These are phyloP conservation scores for Heterochromis multidens DNA, from an alignment of 2,113 vertebrate genomes.

Conservation along the genomic window DNA sequence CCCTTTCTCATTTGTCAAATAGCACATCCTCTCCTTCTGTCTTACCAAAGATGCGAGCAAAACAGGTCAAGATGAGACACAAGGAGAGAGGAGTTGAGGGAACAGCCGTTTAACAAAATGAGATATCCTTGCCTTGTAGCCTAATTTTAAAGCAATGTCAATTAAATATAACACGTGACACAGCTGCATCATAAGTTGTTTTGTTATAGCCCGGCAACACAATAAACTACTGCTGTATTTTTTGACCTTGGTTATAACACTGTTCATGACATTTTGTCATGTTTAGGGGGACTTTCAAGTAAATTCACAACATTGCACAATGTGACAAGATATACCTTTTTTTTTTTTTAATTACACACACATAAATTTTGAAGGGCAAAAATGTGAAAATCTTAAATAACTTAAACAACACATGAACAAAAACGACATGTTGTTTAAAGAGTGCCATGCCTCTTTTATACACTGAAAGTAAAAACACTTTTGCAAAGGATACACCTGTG, in stretches of 20 bases:
- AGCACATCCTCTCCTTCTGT: background rate
- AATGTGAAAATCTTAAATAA: background rate
- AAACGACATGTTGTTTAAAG: background rate
- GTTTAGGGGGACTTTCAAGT: background rate
- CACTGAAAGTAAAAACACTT: background rate
- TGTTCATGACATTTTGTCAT: background rate
- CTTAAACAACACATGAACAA: background rate
- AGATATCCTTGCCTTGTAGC: background rate
- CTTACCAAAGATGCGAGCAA: background rate
- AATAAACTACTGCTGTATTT: background rate
- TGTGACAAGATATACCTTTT: background rate
- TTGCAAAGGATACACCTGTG: background rate
- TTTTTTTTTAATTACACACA: background rate
- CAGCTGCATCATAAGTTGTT: background rate
- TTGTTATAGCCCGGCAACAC: background rate
- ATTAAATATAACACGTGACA: background rate
- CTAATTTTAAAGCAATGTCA: background rate
- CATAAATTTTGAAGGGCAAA: background rate
- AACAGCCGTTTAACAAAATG: background rate
- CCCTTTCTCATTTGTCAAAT: background rate
- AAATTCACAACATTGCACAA: background rate
- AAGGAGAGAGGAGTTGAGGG: background rate
- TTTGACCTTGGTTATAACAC: background rate
- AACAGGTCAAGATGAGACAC: background rate
- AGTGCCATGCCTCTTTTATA: background rate